Percentiles rank a stretch among this genome's conserved stretches.
Conservation (phyloP, 2,113 vertebrate species). For the Suricata suricatta region DNA sequence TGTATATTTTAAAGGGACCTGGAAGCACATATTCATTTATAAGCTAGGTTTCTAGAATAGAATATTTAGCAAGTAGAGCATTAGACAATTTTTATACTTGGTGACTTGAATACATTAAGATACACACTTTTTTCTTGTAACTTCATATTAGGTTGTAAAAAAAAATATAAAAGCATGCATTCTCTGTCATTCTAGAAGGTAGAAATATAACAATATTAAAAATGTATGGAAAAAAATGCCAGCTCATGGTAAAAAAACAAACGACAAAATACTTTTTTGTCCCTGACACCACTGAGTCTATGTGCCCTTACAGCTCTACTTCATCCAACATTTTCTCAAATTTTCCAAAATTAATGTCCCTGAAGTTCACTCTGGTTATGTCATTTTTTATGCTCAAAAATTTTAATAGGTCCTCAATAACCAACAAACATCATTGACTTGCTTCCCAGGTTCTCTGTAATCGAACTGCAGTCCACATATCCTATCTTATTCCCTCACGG, state of each 20-base stretch:
- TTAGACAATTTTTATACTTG: not conserved
- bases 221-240: not conserved
- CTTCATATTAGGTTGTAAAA: not conserved
- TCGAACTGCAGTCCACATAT: not conserved
- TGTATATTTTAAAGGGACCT: constrained; percentile 5
- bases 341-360: not conserved
- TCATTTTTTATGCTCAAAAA: not conserved
- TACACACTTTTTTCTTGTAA: not conserved
- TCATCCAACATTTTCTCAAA: not conserved
- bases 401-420: not conserved
- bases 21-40: not conserved
- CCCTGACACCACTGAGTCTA: not conserved
- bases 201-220: not conserved
- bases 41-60: not conserved
- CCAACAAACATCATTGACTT: not conserved
- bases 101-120: not conserved
- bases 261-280: not conserved
- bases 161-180: not conserved
- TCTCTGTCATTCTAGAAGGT: not conserved
- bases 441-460: not conserved
- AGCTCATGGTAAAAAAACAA: not conserved
- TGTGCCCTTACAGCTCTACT: not conserved
- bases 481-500: not conserved
- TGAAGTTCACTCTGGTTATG: not conserved
- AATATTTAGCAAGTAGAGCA: not conserved